Evolutionary conservation across 2,888 invertebrate genomes (phyloP).

Genomic region (Crematogaster levior): DNA sequence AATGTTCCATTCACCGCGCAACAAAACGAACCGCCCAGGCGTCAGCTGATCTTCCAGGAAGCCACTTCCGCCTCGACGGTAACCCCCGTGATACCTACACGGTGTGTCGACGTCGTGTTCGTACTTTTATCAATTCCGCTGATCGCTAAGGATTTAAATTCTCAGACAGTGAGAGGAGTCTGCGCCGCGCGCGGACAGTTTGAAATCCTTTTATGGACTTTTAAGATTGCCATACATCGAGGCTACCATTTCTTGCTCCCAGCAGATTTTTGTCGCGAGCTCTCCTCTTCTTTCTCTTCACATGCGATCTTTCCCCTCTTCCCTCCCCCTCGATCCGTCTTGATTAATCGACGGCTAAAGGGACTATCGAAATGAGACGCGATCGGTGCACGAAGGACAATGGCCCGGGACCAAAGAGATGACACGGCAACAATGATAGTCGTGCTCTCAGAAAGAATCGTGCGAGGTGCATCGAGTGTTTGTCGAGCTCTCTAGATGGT

Average conservation of each 20-base stretch:
- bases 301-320: too few relatives aligned
- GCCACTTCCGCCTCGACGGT: conserved; percentile 67
- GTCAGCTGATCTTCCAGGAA: conserved; percentile 75
- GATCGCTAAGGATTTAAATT: conserved; percentile 61
- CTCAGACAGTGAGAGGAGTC: conserved; percentile 60
- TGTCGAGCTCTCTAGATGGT: conserved; percentile 83
- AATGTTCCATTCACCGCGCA: conserved; percentile 71
- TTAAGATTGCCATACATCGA: background rate
- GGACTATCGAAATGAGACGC: conserved; percentile 36
- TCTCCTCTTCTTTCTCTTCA: background rate
- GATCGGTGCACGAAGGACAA: conserved; percentile 64
- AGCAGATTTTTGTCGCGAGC: background rate
- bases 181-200: background rate
- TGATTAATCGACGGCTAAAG: conserved; percentile 18
- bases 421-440: conserved; percentile 82
- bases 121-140: conserved; percentile 54
- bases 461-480: conserved; percentile 81
- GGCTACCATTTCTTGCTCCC: conserved; percentile 7
- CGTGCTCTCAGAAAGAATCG: conserved; percentile 77
- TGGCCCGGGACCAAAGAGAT: conserved; percentile 75
- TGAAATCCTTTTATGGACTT: background rate
- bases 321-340: background rate
- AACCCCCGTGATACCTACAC: conserved; percentile 62
- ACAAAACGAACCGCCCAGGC: conserved; percentile 71
- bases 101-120: conserved; percentile 17